Conservation (phyloP, 2,888 invertebrate species). For the Epirrita christyi region DNA sequence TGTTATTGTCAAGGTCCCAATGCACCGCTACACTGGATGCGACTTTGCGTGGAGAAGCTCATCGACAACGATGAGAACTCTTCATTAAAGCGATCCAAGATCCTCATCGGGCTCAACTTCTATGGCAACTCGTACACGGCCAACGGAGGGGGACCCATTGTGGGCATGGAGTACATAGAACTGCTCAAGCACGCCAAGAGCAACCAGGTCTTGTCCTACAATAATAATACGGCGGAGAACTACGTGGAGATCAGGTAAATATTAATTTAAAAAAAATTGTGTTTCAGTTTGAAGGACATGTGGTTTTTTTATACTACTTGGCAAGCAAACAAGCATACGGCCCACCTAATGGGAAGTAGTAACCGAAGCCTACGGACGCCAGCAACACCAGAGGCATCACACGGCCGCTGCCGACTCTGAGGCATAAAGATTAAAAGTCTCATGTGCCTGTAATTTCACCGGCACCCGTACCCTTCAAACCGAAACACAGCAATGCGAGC, state of each 20-base stretch:
- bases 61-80: constrained; percentile 85
- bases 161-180: constrained; percentile 91
- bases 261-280: too few species aligned
- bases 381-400: too few species aligned
- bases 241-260: constrained; percentile 94
- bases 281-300: too few species aligned
- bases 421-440: too few species aligned
- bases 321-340: too few species aligned
- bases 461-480: too few species aligned
- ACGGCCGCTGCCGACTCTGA: too few species aligned
- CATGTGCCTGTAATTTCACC: too few species aligned
- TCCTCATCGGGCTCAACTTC: constrained; percentile 95
- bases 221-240: constrained; percentile 92
- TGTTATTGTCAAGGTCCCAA: constrained; percentile 88
- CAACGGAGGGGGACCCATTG: constrained; percentile 92
- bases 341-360: too few species aligned
- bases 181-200: constrained; percentile 89
- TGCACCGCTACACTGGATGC: constrained; percentile 94
- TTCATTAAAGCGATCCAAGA: constrained; percentile 88
- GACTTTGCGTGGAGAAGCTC: constrained; percentile 89
- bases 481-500: too few species aligned
- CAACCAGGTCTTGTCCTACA: constrained; percentile 89
- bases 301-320: too few species aligned
- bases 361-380: too few species aligned
- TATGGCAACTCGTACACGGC: constrained; percentile 95